Conservation (phyloP, 2,888 invertebrate species). For the Galerucella nymphaeae region DNA sequence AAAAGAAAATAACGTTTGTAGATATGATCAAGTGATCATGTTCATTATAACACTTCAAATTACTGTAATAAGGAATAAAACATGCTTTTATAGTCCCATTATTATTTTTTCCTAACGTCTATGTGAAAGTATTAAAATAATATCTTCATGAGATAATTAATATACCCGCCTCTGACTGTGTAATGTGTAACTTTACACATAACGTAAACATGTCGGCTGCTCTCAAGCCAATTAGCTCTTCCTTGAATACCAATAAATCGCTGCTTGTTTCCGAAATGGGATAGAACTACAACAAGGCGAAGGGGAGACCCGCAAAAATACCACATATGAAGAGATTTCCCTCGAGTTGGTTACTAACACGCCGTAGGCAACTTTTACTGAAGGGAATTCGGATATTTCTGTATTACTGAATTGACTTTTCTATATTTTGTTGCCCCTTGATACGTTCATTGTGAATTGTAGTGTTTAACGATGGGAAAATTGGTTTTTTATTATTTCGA, state of each 20-base stretch:
- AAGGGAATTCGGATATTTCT: constrained; percentile 45
- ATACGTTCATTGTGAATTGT: constrained; percentile 14
- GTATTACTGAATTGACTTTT: constrained; percentile 41
- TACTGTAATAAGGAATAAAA: constrained; percentile 39
- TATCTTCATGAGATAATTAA: background rate
- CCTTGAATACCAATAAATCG: constrained; percentile 60
- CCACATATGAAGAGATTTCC: constrained; percentile 61
- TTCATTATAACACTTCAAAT: constrained; percentile 34
- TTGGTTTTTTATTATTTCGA: constrained; percentile 7
- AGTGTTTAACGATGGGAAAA: constrained; percentile 16
- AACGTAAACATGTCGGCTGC: constrained; percentile 54
- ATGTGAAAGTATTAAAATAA: constrained; percentile 25
- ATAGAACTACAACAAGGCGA: constrained; percentile 42
- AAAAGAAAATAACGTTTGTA: too few relatives aligned
- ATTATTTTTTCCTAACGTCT: constrained; percentile 35
- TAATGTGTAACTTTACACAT: constrained; percentile 43
- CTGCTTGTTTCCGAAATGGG: constrained; percentile 59
- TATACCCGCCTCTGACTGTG: constrained; percentile 23
- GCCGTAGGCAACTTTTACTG: constrained; percentile 36
- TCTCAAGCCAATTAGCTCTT: constrained; percentile 59
- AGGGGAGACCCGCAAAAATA: constrained; percentile 50
- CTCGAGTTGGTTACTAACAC: constrained; percentile 47
- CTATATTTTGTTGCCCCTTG: constrained; percentile 17
- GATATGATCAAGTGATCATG: constrained; percentile 1
- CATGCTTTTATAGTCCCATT: constrained; percentile 38